Conservation (phyloP, 1,140 invertebrate genomes). For the silkworm (Bombyx mori) region DNA sequence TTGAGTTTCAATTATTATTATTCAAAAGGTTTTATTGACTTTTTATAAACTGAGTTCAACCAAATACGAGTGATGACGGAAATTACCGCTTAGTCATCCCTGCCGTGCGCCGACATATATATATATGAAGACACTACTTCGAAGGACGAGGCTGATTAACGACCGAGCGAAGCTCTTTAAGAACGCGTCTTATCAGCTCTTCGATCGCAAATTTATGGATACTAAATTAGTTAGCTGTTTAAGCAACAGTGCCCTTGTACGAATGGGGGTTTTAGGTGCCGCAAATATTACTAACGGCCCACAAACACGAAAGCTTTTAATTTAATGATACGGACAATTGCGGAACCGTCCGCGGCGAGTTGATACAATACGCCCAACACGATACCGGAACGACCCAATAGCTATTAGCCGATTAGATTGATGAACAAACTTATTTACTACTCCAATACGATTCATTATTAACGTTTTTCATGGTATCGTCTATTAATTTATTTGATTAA, state of each 20-base stretch:
- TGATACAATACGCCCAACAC: slow-evolving; percentile 15
- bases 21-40: too few relatives aligned
- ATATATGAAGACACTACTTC: too few relatives aligned
- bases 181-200: slow-evolving; percentile 41
- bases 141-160: too few relatives aligned
- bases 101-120: too few relatives aligned
- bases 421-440: slow-evolving; percentile 20
- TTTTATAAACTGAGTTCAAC: too few relatives aligned
- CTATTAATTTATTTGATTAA: neutral
- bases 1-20: too few relatives aligned
- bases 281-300: slow-evolving; percentile 38
- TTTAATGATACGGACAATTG: slow-evolving; percentile 39
- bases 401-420: slow-evolving; percentile 26
- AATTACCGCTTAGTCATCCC: too few relatives aligned
- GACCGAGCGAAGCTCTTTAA: slow-evolving; percentile 2
- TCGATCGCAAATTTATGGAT: slow-evolving; percentile 43
- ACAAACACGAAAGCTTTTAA: slow-evolving; percentile 46
- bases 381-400: slow-evolving; percentile 12
- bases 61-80: too few relatives aligned
- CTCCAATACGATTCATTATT: slow-evolving; percentile 12
- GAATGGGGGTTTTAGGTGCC: slow-evolving; percentile 28
- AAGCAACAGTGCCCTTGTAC: slow-evolving; percentile 31
- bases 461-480: neutral
- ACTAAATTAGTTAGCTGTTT: slow-evolving; percentile 45
- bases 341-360: slow-evolving; percentile 14